Evolutionary conservation across 2,888 invertebrate genomes (phyloP), one percentile per base, ranked within the genome.

Genomic region (Mongoloraphidia duomilia): DNA sequence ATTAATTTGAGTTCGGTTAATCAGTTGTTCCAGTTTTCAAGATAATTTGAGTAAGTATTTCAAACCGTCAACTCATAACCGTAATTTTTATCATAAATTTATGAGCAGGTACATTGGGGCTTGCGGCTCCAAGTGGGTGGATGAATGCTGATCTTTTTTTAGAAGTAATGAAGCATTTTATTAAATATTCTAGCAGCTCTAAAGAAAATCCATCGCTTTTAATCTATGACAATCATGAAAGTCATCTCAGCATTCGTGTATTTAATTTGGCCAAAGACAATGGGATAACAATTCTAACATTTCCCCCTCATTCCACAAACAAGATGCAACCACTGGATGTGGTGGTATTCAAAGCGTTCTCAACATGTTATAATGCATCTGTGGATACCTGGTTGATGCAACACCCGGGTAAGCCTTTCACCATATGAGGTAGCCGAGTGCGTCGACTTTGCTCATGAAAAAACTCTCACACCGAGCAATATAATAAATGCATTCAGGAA

Each of bases 91-190:
- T n/a, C n/a, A n/a, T n/a, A n/a, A n/a, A n/a, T n/a, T n/a, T n/a
- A n/a, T n/a, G n/a, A n/a, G n/a, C n/a, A n/a, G n/a, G n/a, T n/a
- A 57, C 58, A 40, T 52, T 61, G 38, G 62, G 59, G 33, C 49
- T 61, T 33, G 61, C 60, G 35, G 56, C 54, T 47, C 56, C 59
- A 41, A 56, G 56, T 34, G 63, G 63, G 34, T 63, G 61, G 63
- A 61, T 63, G 59, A 62, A 56, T 40, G 50, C 52, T 10, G 55
- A 60, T 36, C 39, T 58, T n/a, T 64, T 63, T 54, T 44, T 59
- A 2, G 49, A 58, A 37, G 58, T 59, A 33, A 60, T 63, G 57
- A 55, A 58, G 49, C 60, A 63, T 54, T 63, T 64, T 47, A 55
- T 62, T 33, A 57, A 59, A 50, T 52, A 55, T 41, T 54, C 57